Base-by-base conservation (phyloP, 2,113 vertebrate genomes). In the Sphaerodactylus townsendi region DNA sequence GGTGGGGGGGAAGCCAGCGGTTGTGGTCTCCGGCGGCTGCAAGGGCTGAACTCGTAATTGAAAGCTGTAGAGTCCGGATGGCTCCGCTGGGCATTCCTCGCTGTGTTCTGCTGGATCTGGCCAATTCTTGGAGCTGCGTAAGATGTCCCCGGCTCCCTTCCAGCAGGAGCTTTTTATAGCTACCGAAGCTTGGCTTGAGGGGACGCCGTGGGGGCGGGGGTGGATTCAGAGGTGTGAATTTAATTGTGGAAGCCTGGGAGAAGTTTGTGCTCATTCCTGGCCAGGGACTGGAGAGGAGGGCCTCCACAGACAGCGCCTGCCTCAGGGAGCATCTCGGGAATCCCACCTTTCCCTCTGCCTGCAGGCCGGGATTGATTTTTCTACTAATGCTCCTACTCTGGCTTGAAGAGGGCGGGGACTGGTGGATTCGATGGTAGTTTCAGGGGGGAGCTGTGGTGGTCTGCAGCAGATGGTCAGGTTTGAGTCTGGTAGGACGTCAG, bases 31-130 rank as follows among this genome's bases (percentile, higher is more conserved):
- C 25, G 6, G 37, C 2, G 1, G 14, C 15, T 17, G 81, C 0
- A 0, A 0, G 79, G 4, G 5, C 39, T 44, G 14, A 44, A 28
- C 33, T 6, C 13, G 39, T 10, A 2, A 23, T 53, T 13, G 50
- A 3, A 15, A 15, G 15, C 13, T 15, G 50, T 11, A 5, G 17
- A 21, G 66, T 37, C 30, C 19, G 66, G 7, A 5, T 44, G 39
- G 59, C 59, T 8, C 59, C 25, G 2, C 23, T 8, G 7, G 25
- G 59, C 8, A 25, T 28, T 5, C 19, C 56, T 59, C 17, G 44
- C 72, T 50, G 46, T 23, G 56, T 33, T 4, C n/a, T 44, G 72
- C 28, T n/a, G 15, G 7, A 10, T 5, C 2, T 4, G 46, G 7
- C 30, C 44, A 5, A 30, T 48, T 19, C 48, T 14, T 48, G 72